Base-by-base conservation (phyloP, 2,797 vertebrate genomes). In the Odontamblyopus rebecca region DNA sequence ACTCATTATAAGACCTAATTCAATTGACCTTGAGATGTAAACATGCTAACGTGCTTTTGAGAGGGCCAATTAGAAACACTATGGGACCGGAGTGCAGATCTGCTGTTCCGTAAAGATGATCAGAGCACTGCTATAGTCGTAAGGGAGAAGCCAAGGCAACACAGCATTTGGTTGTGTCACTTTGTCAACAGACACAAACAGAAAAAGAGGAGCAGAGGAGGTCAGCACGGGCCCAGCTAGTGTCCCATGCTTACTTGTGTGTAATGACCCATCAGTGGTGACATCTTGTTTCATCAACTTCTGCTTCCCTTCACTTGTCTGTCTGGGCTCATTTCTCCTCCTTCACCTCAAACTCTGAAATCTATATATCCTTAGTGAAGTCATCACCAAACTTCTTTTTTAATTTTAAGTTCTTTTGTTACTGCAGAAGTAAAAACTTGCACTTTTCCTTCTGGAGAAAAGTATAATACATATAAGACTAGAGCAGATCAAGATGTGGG, bases 211-310 rank as follows among this genome's bases (percentile, higher is more conserved):
- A 92, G 92, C 85, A 82, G 89, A 75, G 72, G 74, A 72, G 85
- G 75, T 79, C 69, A 72, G 72, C 89, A 89, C 84, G 68, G 88
- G 82, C 92, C 92, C 93, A 91, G 93, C 93, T 94, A 94, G 95
- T 96, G 95, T 95, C 94, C 90, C 84, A 75, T 93, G 93, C 86
- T 94, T 95, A 96, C 89, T 95, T 95, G 95, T 94, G 95, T 95
- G 96, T 95, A 95, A 96, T 96, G 96, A 97, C 95, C 95, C 93
- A 93, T 94, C 93, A 94, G 92, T 94, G 93, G 94, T 94, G 94
- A 97, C 95, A 95, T 94, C 94, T 95, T 96, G 94, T 96, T 96
- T 94, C 94, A 96, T 96, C 95, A 95, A 95, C 95, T 96, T 97
- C 94, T 97, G 96, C 95, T 96, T 96, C 94, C 94, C 93, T 97